Evolutionary conservation across 2,888 invertebrate species (phyloP), one percentile per base, ranked within the genome.

Genomic region (Cyaniris semiargus): DNA sequence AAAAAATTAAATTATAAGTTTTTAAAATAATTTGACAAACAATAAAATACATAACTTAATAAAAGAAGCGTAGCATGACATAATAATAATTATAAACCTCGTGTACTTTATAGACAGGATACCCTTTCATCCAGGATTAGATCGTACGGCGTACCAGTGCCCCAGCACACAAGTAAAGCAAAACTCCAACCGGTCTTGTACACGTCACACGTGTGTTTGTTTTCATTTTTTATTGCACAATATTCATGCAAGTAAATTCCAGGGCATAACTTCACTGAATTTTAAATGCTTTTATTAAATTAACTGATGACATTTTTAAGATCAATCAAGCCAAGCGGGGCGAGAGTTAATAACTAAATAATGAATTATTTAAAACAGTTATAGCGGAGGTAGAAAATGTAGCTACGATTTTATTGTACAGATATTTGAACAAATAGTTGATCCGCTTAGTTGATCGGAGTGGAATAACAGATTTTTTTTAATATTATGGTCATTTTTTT

Each of bases 111-210:
- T 23, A 72, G 44, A 72, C 71, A 44, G 44, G 10, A 21, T 44
- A 71, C 27, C 27, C 23, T 74, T 74, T 27, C 18, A 74, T 74
- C 44, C 74, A 74, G 74, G 74, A 53, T 27, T 74, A 74, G 74
- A 74, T 15, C 23, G 74, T 44, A n/a, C 38, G 53, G 6, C 23
- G 74, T 44, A n/a, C 38, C 31, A 10, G 48, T 0, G 6, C 38
- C 15, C 44, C 74, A 74, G 15, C 23, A 1, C 23, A 48, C 74
- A 74, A 74, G 48, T 44, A 27, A 53, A 74, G 74, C 74, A 74
- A 74, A 53, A 48, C 1, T 53, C 7, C 1, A 44, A 74, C 74
- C 74, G 74, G 53, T 74, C 38, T 38, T 21, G 53, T 48, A 13
- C 48, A 48, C 48, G 48, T 15, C 48, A 48, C 48, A 74, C 23